Percentiles rank a stretch among this genome's conserved stretches.
phyloP scores from a whole-genome alignment of 2,797 vertebrate genomes.

The Protonibea diacanthus region DNA sequence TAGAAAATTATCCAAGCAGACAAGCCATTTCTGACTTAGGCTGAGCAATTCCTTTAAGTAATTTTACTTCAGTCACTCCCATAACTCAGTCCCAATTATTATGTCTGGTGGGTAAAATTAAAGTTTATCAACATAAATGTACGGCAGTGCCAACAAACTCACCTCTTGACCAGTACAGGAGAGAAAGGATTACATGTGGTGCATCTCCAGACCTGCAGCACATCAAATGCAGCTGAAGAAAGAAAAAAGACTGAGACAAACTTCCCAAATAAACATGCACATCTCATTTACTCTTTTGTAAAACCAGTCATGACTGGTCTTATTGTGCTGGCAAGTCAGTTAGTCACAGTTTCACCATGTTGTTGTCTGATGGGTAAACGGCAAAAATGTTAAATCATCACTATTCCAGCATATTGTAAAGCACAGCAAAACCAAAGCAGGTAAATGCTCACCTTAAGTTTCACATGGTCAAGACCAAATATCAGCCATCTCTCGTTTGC shows the following conservation, averaged over 20 bases:
- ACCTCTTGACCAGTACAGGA: conserved; percentile 37
- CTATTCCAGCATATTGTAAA: conserved; percentile 46
- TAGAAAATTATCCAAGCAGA: background rate
- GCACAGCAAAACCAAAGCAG: background rate
- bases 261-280: background rate
- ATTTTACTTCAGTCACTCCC: no score
- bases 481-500: background rate
- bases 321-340: conserved; percentile 76
- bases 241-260: background rate
- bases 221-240: background rate
- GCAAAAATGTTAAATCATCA: conserved; percentile 79
- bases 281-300: background rate
- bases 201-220: background rate
- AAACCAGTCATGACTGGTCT: background rate
- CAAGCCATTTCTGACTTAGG: background rate
- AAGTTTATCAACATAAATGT: no score
- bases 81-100: no score
- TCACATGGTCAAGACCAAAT: background rate
- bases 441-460: conserved; percentile 27
- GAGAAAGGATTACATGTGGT: background rate
- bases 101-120: no score
- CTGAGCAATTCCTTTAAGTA: no score
- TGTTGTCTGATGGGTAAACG: conserved; percentile 90
- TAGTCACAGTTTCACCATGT: conserved; percentile 81
- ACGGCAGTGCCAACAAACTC: conserved; percentile 11